Percentiles rank a stretch among this genome's conserved stretches.
Conservation (phyloP, 2,888 invertebrate species). For the Amblyteles armatorius region DNA sequence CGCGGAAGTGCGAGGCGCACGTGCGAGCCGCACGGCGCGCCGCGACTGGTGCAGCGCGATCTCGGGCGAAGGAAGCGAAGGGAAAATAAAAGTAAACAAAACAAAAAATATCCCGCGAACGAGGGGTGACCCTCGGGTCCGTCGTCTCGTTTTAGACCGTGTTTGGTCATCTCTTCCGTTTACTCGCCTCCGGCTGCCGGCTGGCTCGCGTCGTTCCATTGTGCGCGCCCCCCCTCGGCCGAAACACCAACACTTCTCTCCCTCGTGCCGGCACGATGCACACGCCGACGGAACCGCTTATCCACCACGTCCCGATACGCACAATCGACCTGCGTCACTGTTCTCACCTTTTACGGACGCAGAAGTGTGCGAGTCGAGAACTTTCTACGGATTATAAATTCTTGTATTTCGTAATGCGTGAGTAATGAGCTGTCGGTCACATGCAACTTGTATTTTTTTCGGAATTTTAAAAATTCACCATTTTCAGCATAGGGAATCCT, state of each 20-base stretch:
- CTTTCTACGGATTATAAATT: not conserved
- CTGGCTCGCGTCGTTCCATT: slow-evolving; percentile 41
- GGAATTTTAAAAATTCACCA: too few relatives aligned
- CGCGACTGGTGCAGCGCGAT: slow-evolving; percentile 1
- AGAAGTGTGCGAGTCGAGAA: not conserved
- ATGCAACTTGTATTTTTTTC: too few relatives aligned
- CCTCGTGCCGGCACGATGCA: slow-evolving; percentile 40
- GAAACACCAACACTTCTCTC: slow-evolving; percentile 20
- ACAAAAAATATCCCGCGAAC: not conserved
- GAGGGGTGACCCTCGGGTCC: slow-evolving; percentile 30
- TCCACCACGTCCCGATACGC: not conserved
- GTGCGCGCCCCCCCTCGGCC: slow-evolving; percentile 4
- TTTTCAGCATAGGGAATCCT: too few relatives aligned
- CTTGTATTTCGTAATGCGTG: too few relatives aligned
- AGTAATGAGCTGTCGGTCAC: too few relatives aligned
- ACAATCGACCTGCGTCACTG: slow-evolving; percentile 14
- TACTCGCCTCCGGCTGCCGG: slow-evolving; percentile 11
- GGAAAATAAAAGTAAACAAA: slow-evolving; percentile 22
- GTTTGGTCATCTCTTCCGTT: slow-evolving; percentile 54
- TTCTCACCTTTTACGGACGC: slow-evolving; percentile 26
- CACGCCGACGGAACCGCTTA: too few relatives aligned
- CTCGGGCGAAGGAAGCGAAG: slow-evolving; percentile 30
- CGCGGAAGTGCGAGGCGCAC: not conserved
- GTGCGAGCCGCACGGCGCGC: not conserved
- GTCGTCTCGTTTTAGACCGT: slow-evolving; percentile 66